phyloP scores from a whole-genome alignment of 2,888 invertebrate species.

The Anodontia alba region DNA sequence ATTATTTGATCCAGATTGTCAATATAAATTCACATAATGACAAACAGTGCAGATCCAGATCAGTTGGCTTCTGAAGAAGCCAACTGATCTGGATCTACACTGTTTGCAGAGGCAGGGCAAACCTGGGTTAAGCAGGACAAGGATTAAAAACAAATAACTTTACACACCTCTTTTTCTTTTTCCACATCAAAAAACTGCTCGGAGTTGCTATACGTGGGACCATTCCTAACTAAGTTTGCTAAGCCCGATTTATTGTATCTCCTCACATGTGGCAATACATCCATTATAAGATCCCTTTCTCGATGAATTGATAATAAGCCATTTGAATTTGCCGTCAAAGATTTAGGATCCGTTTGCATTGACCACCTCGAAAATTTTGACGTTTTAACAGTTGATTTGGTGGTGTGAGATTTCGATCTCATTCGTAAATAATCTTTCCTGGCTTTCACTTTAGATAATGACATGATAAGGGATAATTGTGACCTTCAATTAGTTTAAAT shows the following conservation, averaged over 20 bases:
- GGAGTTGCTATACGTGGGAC: slow-evolving; percentile 34
- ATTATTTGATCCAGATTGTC: no score
- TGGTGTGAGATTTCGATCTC: slow-evolving; percentile 1
- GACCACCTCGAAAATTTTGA: neutral
- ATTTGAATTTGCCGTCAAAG: neutral
- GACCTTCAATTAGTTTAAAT: neutral
- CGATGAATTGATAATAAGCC: neutral
- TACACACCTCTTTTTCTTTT: slow-evolving; percentile 34
- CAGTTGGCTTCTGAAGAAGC: no score
- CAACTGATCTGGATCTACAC: no score
- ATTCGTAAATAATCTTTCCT: neutral
- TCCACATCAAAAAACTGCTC: slow-evolving; percentile 39
- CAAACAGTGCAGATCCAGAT: no score
- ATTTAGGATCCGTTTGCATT: neutral
- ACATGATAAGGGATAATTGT: neutral
- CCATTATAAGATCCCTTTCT: slow-evolving; percentile 29
- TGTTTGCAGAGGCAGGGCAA: no score
- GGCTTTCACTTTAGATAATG: neutral
- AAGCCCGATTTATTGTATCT: slow-evolving; percentile 35
- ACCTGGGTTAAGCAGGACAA: no score
- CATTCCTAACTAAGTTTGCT: slow-evolving; percentile 4
- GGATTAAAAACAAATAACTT: no score
- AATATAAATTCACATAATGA: no score
- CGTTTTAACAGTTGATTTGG: neutral
- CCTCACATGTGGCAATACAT: slow-evolving; percentile 40